Evolutionary conservation across 64 coral and sea anemone species (phyloP), one percentile per base, ranked within the genome.

Genomic region (Platygyra sinensis): DNA sequence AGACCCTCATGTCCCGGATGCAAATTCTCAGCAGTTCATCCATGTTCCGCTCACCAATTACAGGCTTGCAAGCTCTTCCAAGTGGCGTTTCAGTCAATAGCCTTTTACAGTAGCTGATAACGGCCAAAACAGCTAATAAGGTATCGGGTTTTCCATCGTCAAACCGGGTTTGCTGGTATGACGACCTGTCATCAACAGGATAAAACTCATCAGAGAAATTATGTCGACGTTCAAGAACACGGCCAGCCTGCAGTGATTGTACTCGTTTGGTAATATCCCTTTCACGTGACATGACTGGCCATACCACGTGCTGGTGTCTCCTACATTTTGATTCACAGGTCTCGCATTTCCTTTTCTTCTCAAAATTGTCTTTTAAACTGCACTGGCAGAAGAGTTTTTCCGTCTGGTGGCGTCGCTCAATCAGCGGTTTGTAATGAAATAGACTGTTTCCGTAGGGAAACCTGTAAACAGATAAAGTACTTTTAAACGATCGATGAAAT

Each of bases 101-200:
- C 87, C 86, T 93, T 59, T 67, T 82, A 50, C 91, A 93, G 14
- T 80, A 31, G 46, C 80, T 93, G 52, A 88, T 81, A 18, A 93
- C 76, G 57, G 63, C 65, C 17, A 88, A 72, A 33, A 88, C 54
- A 8, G 49, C 33, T 15, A 73, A 85, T n/a, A 76, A 57, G 36
- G 84, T 30, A 24, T 80, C 77, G 5, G 77, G 16, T 39, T n/a
- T 55, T 30, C 22, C 86, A 17, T 29, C 22, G 8, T 12, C 16
- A 75, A 14, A 61, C 30, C 28, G 42, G 18, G 24, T 63, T 13
- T 3, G 12, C 32, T 67, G 38, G 24, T 62, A 7, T 42, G 32
- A 81, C 52, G 19, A n/a, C 0, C 71, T 33, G 42, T 81, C 31
- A n/a, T 13, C 50, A 32, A 77, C 32, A 2, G 22, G 27, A 13